Conservation (phyloP, 2,888 invertebrate genomes). For the Entomobrya proxima region DNA sequence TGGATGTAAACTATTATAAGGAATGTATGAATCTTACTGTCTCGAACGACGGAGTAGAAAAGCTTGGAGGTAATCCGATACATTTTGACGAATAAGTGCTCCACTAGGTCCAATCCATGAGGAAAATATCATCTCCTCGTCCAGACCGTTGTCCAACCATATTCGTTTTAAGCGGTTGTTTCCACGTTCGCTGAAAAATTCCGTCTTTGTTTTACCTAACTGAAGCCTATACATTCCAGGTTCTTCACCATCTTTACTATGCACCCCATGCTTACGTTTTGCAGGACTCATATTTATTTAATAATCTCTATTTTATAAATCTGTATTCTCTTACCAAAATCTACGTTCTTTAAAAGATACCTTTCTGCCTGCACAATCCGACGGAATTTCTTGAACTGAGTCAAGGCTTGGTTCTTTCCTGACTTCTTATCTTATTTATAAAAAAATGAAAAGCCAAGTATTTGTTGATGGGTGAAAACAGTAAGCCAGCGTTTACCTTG, state of each 20-base stretch:
- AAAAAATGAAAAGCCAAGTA: too few relatives aligned
- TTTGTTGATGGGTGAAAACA: too few relatives aligned
- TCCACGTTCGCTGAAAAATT: constrained; percentile 66
- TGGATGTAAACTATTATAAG: neutral
- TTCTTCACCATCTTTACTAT: neutral
- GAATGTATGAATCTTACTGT: constrained; percentile 29
- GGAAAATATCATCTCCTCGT: constrained; percentile 68
- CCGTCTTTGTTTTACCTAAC: constrained; percentile 35
- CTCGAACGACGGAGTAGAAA: constrained; percentile 37
- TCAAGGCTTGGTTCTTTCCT: neutral
- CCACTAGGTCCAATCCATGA: constrained; percentile 64
- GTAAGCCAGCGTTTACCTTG: neutral
- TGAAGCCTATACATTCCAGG: constrained; percentile 32
- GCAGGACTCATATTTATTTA: neutral
- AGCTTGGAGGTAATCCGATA: constrained; percentile 66
- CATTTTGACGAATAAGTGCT: constrained; percentile 56
- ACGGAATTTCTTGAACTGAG: neutral
- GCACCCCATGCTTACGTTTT: neutral
- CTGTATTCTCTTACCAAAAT: too few relatives aligned
- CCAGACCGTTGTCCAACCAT: constrained; percentile 59
- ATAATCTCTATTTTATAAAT: neutral
- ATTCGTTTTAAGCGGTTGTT: constrained; percentile 59
- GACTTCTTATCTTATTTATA: neutral
- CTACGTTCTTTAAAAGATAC: too few relatives aligned
- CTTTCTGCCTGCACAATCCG: neutral